Base-by-base conservation (phyloP, 2,797 vertebrate species). In the Sebastes minor region DNA sequence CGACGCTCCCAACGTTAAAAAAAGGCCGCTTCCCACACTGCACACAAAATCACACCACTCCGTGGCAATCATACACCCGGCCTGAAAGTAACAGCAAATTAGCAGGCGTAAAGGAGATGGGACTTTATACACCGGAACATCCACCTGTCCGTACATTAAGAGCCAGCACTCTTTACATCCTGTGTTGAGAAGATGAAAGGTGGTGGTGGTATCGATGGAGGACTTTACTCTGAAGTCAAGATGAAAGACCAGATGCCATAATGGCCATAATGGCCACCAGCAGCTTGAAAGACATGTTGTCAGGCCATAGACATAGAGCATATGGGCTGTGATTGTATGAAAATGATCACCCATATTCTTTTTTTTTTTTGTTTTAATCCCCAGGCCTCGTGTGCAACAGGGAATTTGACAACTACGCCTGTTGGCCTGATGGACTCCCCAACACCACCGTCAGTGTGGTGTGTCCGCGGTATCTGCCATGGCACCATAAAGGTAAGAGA, bases 401-500 rank as follows among this genome's bases (percentile, higher is more conserved):
- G 77, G 98, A 96, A 4, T 99, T 98, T 5, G 97, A 99, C 93
- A 96, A 95, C 71, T 99, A 97, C 3, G 96, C 97, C 1, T 99
- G 98, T 89, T 99, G 98, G 98, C 98, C 98, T 0, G 98, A 99
- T 83, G 97, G 97, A 1, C 87, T 89, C 8, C 97, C 97, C 71
- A 99, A 99, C 94, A 97, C 95, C 81, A 98, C 97, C 0, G 95
- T 97, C 92, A 97, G 94, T 1, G 95, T 97, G 74, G 90, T 96
- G 56, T 99, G 98, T 86, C 98, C 98, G 6, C 98, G 97, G 98
- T 99, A 97, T 93, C 95, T 99, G 90, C 98, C 98, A 10, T 99
- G 98, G 98, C 85, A 99, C 85, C 89, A 95, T 72, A 95, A 97
- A 97, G 98, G 98, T 99, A 90, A 89, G 56, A 74, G 12, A 59